These are phyloP conservation scores for Trissolcus basalis DNA, from an alignment of 1,140 invertebrate species.

Conservation along the genomic window DNA sequence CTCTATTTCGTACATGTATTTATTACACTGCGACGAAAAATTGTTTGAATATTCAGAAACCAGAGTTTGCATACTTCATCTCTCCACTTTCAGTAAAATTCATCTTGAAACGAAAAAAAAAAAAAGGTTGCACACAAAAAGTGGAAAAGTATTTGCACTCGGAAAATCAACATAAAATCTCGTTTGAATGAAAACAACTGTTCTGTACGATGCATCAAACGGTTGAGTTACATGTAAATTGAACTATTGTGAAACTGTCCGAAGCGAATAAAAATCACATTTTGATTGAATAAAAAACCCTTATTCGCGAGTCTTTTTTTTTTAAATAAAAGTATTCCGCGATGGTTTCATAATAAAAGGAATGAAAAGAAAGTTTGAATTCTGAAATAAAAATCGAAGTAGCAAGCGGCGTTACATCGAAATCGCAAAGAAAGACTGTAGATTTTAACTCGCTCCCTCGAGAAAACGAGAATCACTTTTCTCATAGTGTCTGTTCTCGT, in stretches of 20 bases:
- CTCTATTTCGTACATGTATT: slow-evolving; percentile 29
- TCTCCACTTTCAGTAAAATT: neutral
- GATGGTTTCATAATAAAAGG: slow-evolving; percentile 30
- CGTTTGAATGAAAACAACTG: no score
- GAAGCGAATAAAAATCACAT: slow-evolving; percentile 20
- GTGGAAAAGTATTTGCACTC: no score
- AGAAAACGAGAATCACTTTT: slow-evolving; percentile 60
- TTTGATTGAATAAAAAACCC: slow-evolving; percentile 35
- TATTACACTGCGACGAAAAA: slow-evolving; percentile 30
- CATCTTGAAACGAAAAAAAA: slow-evolving; percentile 1
- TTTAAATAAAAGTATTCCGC: slow-evolving; percentile 41
- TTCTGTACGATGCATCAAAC: no score
- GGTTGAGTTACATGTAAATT: no score
- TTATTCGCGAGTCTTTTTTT: slow-evolving; percentile 36
- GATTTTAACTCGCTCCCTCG: slow-evolving; percentile 55
- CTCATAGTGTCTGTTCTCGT: slow-evolving; percentile 58
- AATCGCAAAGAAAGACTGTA: slow-evolving; percentile 51
- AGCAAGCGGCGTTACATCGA: slow-evolving; percentile 29
- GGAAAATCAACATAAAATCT: no score
- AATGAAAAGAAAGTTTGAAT: slow-evolving; percentile 43
- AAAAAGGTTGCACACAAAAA: no score
- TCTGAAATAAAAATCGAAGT: slow-evolving; percentile 53
- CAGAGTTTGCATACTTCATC: slow-evolving; percentile 2
- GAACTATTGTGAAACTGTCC: no score
- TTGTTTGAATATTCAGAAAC: slow-evolving; percentile 32